Conservation (phyloP, 2,113 vertebrate genomes). For the Thamnaconus septentrionalis region DNA sequence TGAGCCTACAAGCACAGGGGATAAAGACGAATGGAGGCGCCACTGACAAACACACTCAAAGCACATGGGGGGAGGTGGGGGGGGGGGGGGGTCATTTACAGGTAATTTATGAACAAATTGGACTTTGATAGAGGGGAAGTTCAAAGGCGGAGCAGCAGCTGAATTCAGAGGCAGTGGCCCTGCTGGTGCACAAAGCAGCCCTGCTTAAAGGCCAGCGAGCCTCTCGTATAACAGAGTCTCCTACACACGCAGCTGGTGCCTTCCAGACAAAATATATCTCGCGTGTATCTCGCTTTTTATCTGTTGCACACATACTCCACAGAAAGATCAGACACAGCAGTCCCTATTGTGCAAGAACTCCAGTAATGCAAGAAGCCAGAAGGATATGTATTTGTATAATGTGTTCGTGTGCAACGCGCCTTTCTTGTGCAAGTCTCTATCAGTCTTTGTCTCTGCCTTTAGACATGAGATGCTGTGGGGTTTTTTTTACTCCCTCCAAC, state of each 20-base stretch:
- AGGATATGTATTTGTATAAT: conserved; percentile 34
- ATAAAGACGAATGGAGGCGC: no score
- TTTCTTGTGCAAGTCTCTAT: not conserved
- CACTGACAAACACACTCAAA: conserved; percentile 3
- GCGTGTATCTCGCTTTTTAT: conserved; percentile 22
- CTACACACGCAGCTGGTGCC: not conserved
- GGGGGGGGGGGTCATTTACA: conserved; percentile 51
- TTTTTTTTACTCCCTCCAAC: not conserved
- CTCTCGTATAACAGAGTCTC: no score
- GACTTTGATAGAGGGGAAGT: conserved; percentile 45
- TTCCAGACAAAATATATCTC: conserved; percentile 36
- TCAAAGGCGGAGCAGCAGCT: no score
- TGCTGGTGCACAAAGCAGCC: no score
- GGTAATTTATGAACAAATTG: conserved; percentile 62
- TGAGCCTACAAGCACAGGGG: no score
- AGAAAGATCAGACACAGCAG: conserved; percentile 15
- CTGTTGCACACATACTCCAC: conserved; percentile 4
- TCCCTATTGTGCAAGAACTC: conserved; percentile 20
- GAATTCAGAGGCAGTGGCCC: conserved; percentile 53
- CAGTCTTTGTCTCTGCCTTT: conserved; percentile 10
- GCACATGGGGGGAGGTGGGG: conserved; percentile 17
- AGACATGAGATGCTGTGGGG: conserved; percentile 19
- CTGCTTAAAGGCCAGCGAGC: no score
- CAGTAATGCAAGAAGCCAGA: conserved; percentile 27
- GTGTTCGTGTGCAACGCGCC: conserved; percentile 13